phyloP scores from a whole-genome alignment of 2,797 vertebrate genomes.

The Limosa lapponica region DNA sequence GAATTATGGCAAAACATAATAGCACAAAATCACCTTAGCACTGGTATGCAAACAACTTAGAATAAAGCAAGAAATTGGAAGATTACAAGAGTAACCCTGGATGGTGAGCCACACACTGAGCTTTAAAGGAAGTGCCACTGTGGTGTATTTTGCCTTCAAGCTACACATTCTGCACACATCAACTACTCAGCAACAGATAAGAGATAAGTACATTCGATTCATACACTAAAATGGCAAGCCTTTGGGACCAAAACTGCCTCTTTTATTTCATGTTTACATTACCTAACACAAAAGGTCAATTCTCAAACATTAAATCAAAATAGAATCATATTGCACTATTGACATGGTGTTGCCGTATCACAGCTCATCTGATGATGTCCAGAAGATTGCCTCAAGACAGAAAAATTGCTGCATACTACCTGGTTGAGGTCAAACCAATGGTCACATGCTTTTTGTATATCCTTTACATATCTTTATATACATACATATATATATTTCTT shows the following conservation, averaged over 20 bases:
- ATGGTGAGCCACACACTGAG: background rate
- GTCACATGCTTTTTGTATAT: background rate
- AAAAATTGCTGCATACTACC: background rate
- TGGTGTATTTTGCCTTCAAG: background rate
- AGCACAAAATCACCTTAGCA: background rate
- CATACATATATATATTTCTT: accelerated
- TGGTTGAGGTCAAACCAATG: background rate
- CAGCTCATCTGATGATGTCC: background rate
- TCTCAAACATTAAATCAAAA: background rate
- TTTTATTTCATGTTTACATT: background rate
- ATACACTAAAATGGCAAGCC: background rate
- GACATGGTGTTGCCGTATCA: background rate
- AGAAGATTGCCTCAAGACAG: background rate
- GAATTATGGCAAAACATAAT: background rate
- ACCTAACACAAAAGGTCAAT: background rate
- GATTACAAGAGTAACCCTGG: background rate
- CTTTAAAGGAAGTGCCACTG: background rate
- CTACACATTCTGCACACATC: background rate
- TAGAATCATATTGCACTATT: background rate
- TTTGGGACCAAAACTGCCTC: background rate
- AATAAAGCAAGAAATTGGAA: background rate
- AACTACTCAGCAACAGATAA: background rate
- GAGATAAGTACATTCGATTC: background rate
- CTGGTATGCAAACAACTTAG: background rate
- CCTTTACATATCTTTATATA: background rate